A percentile compares a stretch with the other conserved stretches of the same genome.
phyloP scores from a whole-genome alignment of 1,140 invertebrate species.

The Sarcophaga bullata region DNA sequence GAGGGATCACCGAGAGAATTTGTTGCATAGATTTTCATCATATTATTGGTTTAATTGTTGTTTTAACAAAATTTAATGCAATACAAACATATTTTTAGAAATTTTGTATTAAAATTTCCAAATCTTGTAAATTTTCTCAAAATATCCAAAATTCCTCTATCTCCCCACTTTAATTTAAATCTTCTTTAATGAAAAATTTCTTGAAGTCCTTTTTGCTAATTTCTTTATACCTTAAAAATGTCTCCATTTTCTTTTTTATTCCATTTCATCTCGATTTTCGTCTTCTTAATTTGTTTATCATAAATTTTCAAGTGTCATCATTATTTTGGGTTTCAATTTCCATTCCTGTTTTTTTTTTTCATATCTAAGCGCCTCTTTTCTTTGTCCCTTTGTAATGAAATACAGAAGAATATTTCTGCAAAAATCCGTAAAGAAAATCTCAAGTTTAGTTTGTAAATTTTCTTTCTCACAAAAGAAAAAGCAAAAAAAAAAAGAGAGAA shows the following conservation, averaged over 20 bases:
- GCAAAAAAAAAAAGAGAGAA: no score
- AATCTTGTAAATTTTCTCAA: no score
- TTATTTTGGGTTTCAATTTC: neutral
- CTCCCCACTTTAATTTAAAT: no score
- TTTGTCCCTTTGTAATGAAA: neutral
- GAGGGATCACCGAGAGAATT: no score
- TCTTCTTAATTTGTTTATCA: neutral
- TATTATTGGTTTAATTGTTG: no score
- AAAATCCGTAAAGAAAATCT: neutral
- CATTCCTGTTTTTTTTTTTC: neutral
- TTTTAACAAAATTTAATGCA: no score
- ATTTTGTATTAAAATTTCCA: no score
- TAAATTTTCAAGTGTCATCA: conserved; percentile 26
- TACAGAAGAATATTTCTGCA: neutral
- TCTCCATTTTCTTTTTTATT: neutral
- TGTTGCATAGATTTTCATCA: no score
- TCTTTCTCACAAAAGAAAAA: no score
- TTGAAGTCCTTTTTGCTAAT: neutral
- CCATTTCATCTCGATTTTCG: neutral
- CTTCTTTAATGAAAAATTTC: no score
- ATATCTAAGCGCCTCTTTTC: neutral
- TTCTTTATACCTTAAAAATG: neutral
- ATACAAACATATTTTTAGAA: no score
- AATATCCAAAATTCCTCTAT: no score
- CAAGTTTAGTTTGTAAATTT: neutral